Evolutionary conservation across 1,140 invertebrate genomes (phyloP), one percentile per base, ranked within the genome.

Genomic region (Dinoponera quadriceps): DNA sequence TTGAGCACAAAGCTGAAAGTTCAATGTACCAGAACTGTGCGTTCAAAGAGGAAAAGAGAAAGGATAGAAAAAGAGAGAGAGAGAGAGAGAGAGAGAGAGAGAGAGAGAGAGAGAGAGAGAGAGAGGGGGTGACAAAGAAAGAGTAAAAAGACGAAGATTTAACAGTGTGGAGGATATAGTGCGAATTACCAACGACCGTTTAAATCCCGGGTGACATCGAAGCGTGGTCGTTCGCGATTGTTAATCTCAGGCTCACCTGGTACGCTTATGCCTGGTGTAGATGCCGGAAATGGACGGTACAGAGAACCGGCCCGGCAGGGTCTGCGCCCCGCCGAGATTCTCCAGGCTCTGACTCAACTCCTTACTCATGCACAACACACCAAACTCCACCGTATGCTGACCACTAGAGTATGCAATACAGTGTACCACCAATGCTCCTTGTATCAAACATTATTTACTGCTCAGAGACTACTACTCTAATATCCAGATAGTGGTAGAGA

Each of bases 221-320:
- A 89, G 72, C 80, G 55, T 83, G 83, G 85, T 90, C 78, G 87
- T 85, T 90, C 83, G 68, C 65, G 63, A 84, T 84, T 82, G 82
- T 90, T 91, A 88, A 87, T 89, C 38, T 80, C 88, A 87, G 86
- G 90, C 94, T 95, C 94, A 95, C 95, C 95, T 95, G 93, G 94
- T 95, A 86, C 95, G 93, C 90, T 95, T 95, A 88, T 95, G 95
- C 90, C 95, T 94, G 90, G 94, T 95, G 94, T 95, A 94, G 93
- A 95, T 95, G 91, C 94, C 94, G 91, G 94, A 95, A 92, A 95
- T 94, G 91, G 94, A 94, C 59, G 94, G 93, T 86, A 94, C 93
- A 72, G 94, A 94, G 87, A 95, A 94, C 88, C 94, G 94, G 87
- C 93, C 93, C 92, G 94, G 93, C 91, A 95, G 94, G 94, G 94